Base-by-base conservation (phyloP, 2,888 invertebrate genomes). In the Fragum sueziense region DNA sequence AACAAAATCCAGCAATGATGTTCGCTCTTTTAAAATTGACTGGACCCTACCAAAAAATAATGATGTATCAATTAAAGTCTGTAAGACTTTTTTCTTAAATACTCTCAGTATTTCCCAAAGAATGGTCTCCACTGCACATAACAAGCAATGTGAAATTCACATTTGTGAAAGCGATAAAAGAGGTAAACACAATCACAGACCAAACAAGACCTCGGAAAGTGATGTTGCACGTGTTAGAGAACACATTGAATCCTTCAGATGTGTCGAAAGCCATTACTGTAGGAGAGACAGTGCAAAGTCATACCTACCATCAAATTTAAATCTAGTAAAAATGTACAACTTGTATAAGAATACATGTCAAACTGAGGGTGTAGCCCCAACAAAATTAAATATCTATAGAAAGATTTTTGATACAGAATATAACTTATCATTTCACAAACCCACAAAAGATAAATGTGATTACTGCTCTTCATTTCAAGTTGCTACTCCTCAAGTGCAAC, bases 181-280 rank as follows among this genome's bases (percentile, higher is more conserved):
- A 51, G 76, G 71, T 14, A 61, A 57, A 11, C 75, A 69, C 31
- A 31, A 29, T n/a, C 34, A 9, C 3, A 9, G n/a, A 17, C 52
- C 47, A 7, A 59, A 74, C n/a, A 62, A 65, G 20, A 65, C 9
- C 6, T 7, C 22, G 27, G 59, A 52, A 6, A 61, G 74, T 7
- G 20, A 57, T 0, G 14, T 47, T 29, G 57, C 33, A 17, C n/a
- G 34, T 33, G 73, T 80, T 34, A 76, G 65, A 33, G 0, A 29
- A 6, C 70, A 82, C 33, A 79, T 79, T 29, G 29, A 25, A 14
- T 73, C 72, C 33, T 82, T 73, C 29, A 17, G 20, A 7, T 47
- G 57, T n/a, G 34, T 78, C n/a, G 82, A 82, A 62, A 82, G 82
- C 29, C 82, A 82, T 22, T 82, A 82, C 52, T 78, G 78, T 37